Base-by-base conservation (phyloP, 2,888 invertebrate species). In the Ectobius pallidus region DNA sequence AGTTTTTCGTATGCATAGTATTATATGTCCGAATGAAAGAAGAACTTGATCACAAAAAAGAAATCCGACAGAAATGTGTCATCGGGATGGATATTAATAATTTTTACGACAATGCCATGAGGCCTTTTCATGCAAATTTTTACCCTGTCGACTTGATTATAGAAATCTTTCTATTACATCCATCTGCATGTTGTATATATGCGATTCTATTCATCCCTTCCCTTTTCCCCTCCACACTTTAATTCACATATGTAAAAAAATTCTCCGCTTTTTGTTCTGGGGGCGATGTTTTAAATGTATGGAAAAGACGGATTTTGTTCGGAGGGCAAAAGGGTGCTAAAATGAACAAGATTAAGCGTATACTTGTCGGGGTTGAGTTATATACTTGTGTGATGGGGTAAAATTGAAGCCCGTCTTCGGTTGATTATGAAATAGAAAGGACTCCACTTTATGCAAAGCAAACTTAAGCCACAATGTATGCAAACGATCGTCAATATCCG, bases 1-100 rank as follows among this genome's bases (percentile, higher is more conserved):
- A 61, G 72, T 72, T 72, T 72, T 69, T 39, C 69, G 69, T 62
- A 63, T 69, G 69, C 72, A 72, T 69, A 69, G 68, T 46, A 63
- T 30, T 61, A 18, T 55, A 32, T 58, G 27, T 46, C 55, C 63
- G 58, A 67, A 52, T 67, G 39, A 68, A 32, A n/a, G 65, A 32
- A 25, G 58, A 49, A 61, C 63, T 71, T 52, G n/a, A 42, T 39
- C 34, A 25, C 49, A 34, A 55, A 71, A 71, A 67, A 71, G 22
- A 55, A n/a, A n/a, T n/a, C n/a, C 67, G 67, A 67, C 71, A 67
- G 34, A 71, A 52, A 67, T 52, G 52, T 71, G 42, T 32, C 58
- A 30, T 62, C 62, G 34, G 42, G 65, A 67, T 16, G 52, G 67
- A 71, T 71, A 71, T 71, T 65, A 71, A 71, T 71, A 65, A 71